Conservation (phyloP, 2,113 vertebrate species). For the Suricata suricatta region DNA sequence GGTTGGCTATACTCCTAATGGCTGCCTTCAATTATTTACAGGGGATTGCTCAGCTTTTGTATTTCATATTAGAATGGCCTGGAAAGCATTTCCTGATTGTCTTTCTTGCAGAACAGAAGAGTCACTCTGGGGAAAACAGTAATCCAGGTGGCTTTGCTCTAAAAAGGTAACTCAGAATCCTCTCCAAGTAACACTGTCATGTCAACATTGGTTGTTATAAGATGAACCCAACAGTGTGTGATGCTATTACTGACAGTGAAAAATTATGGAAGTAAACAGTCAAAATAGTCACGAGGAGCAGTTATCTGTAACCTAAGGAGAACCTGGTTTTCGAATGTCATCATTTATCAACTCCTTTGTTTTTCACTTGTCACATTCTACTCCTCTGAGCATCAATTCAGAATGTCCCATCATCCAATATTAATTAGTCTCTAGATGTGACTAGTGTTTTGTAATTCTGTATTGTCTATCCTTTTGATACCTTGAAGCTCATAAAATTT, state of each 20-base stretch:
- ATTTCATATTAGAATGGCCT: constrained; percentile 76
- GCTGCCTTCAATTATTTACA: constrained; percentile 79
- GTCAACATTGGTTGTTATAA: background rate
- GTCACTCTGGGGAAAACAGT: constrained; percentile 2
- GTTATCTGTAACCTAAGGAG: background rate
- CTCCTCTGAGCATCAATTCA: background rate
- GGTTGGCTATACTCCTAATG: constrained; percentile 73
- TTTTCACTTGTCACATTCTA: background rate
- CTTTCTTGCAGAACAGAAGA: constrained; percentile 61
- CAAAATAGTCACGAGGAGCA: background rate
- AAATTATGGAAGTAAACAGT: background rate
- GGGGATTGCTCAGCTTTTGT: constrained; percentile 70
- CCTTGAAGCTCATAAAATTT: background rate
- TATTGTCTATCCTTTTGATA: constrained; percentile 6
- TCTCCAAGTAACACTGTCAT: background rate
- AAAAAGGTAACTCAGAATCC: constrained; percentile 11
- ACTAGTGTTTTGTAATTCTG: background rate
- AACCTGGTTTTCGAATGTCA: background rate
- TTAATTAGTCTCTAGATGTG: constrained; percentile 35
- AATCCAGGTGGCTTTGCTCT: constrained; percentile 61
- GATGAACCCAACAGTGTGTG: background rate
- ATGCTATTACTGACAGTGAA: background rate
- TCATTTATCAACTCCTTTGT: background rate
- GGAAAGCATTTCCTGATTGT: constrained; percentile 48
- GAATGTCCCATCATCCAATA: background rate